Percentiles rank a stretch among this genome's conserved stretches.
These are phyloP conservation scores for Lethenteron reissneri DNA, from an alignment of 2,113 vertebrate genomes.

Conservation along the genomic window DNA sequence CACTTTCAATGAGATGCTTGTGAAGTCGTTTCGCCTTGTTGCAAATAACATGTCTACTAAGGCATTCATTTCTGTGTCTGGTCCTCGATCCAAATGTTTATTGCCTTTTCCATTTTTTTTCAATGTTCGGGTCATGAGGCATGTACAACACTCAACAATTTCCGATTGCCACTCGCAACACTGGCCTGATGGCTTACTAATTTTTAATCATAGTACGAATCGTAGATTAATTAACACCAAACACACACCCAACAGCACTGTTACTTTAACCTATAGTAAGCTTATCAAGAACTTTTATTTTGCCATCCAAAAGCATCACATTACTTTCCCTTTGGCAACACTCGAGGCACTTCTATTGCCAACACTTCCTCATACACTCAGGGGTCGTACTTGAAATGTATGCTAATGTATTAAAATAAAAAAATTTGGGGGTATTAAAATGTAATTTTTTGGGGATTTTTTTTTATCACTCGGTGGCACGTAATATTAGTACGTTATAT, in stretches of 20 bases:
- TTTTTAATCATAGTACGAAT: background rate
- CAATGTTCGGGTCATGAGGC: background rate
- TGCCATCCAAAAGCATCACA: too few species aligned
- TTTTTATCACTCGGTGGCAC: too few species aligned
- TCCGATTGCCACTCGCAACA: background rate
- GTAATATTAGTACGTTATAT: too few species aligned
- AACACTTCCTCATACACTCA: too few species aligned
- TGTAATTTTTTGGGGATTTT: too few species aligned
- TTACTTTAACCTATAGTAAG: too few species aligned
- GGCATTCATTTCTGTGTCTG: background rate
- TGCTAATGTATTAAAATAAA: too few species aligned
- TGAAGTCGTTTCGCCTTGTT: background rate
- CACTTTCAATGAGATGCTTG: background rate
- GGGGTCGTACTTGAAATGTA: too few species aligned
- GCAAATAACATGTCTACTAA: background rate
- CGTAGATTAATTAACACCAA: background rate
- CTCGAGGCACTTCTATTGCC: too few species aligned
- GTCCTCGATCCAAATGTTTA: constrained; percentile 1
- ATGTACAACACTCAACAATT: background rate
- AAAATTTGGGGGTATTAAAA: too few species aligned
- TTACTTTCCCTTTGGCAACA: too few species aligned
- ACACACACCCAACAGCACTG: background rate
- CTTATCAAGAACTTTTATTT: too few species aligned
- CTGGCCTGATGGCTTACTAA: background rate
- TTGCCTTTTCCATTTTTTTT: background rate